Evolutionary conservation across 1,140 invertebrate genomes (phyloP), one percentile per base, ranked within the genome.

Genomic region (Glomeris maerens): DNA sequence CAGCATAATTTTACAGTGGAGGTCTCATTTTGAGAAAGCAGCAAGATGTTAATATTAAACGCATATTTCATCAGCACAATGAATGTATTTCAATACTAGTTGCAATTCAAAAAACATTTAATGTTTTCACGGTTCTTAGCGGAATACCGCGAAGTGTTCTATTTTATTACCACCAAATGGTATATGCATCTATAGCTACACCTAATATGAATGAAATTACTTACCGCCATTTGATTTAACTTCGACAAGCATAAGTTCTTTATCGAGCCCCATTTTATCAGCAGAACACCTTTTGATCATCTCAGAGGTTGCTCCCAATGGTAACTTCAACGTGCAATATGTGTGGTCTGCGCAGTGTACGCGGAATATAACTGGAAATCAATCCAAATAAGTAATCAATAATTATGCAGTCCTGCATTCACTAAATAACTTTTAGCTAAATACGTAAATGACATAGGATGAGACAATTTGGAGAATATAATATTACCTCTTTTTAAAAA

Each of bases 311-410:
- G 82, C 77, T 52, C 80, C 76, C 56, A 89, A 72, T 7, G 80
- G 74, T 47, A 84, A 74, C 47, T 81, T 71, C 28, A 90, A 66
- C 0, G 84, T 86, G 58, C 81, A 85, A 66, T 85, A 88, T 0
- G 84, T 87, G 59, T 87, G 83, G 63, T 90, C 84, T 20, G 83
- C 81, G 67, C 84, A 84, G 61, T 86, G 86, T 0, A 90, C 80
- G 29, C 82, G 74, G 65, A 87, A 84, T 56, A 88, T 84, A 46
- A 83, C 84, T 89, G 64, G 25, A 42, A 42, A 42, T 36, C 31
- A 36, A 36, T n/a, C n/a, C n/a, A n/a, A n/a, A n/a, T n/a, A n/a
- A n/a, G n/a, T n/a, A n/a, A n/a, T n/a, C n/a, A n/a, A n/a, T n/a
- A n/a, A n/a, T n/a, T n/a, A n/a, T n/a, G n/a, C n/a, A n/a, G n/a